Evolutionary conservation across 2,113 vertebrate species (phyloP).

Genomic region (Campylomormyrus tamandua): DNA sequence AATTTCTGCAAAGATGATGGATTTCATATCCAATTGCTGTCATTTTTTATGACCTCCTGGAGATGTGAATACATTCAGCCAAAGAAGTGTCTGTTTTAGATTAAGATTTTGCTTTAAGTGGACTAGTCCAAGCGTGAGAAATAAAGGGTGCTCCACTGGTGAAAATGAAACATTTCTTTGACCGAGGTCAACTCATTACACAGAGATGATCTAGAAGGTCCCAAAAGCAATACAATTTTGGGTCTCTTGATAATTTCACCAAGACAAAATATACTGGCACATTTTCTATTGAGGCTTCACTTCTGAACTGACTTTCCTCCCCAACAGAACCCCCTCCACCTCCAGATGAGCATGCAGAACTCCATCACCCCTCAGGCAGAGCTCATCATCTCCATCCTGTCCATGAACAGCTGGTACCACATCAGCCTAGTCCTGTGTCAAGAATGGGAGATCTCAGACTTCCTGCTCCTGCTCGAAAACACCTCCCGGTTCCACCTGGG

Average conservation of each 20-base stretch:
- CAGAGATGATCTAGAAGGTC: background rate
- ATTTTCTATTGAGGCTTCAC: background rate
- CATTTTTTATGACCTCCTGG: background rate
- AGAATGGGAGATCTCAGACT: slow-evolving; percentile 83
- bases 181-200: background rate
- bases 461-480: slow-evolving; percentile 77
- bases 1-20: background rate
- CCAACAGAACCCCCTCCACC: slow-evolving; percentile 85
- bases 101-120: background rate
- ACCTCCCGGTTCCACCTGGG: slow-evolving; percentile 83
- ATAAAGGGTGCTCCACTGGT: background rate
- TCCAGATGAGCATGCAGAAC: slow-evolving; percentile 87
- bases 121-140: background rate
- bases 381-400: slow-evolving; percentile 81
- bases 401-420: slow-evolving; percentile 95
- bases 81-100: background rate
- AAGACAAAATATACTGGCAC: background rate
- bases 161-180: background rate
- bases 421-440: slow-evolving; percentile 88
- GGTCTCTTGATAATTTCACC: background rate
- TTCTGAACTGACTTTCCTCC: slow-evolving; percentile 31
- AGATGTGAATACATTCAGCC: background rate
- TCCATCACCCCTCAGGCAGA: slow-evolving; percentile 68
- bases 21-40: background rate
- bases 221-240: background rate